Conservation (phyloP, 92 coral and sea anemone genomes). For the Porites cylindrica region DNA sequence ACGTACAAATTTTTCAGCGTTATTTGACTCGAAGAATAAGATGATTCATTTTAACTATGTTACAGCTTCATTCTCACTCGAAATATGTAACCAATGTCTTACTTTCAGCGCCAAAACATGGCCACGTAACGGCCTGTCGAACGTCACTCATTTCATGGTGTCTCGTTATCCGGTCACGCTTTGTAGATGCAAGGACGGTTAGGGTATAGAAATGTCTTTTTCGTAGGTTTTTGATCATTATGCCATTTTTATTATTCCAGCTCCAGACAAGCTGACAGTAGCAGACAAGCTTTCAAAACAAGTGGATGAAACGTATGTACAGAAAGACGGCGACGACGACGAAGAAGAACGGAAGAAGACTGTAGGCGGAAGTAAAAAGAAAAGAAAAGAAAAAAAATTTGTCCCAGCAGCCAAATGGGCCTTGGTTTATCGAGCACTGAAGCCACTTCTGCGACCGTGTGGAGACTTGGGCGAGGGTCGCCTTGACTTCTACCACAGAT, state of each 20-base stretch:
- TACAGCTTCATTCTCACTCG: too few relatives aligned
- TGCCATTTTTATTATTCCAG: not conserved
- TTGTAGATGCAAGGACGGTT: too few relatives aligned
- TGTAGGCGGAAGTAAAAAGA: slow-evolving; percentile 18
- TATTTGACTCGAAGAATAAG: too few relatives aligned
- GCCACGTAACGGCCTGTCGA: too few relatives aligned
- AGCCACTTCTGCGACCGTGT: slow-evolving; percentile 98
- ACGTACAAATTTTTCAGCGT: too few relatives aligned
- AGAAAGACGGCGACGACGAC: slow-evolving; percentile 67
- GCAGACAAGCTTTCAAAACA: slow-evolving; percentile 90
- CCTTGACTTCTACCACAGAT: slow-evolving; percentile 96
- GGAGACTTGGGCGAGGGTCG: slow-evolving; percentile 99
- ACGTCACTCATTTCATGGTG: too few relatives aligned
- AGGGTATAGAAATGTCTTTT: too few relatives aligned
- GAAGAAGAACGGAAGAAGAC: slow-evolving; percentile 38
- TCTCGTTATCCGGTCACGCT: too few relatives aligned
- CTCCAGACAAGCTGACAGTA: slow-evolving; percentile 61
- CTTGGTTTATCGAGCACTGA: slow-evolving; percentile 96
- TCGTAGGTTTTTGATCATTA: not conserved
- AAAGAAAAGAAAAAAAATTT: slow-evolving; percentile 69
- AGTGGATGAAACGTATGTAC: slow-evolving; percentile 92
- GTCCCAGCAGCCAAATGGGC: slow-evolving; percentile 99
- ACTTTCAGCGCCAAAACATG: too few relatives aligned
- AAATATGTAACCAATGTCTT: too few relatives aligned
- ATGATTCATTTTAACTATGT: too few relatives aligned